Base-by-base conservation (phyloP, 2,797 vertebrate species). In the Sciurus carolinensis region DNA sequence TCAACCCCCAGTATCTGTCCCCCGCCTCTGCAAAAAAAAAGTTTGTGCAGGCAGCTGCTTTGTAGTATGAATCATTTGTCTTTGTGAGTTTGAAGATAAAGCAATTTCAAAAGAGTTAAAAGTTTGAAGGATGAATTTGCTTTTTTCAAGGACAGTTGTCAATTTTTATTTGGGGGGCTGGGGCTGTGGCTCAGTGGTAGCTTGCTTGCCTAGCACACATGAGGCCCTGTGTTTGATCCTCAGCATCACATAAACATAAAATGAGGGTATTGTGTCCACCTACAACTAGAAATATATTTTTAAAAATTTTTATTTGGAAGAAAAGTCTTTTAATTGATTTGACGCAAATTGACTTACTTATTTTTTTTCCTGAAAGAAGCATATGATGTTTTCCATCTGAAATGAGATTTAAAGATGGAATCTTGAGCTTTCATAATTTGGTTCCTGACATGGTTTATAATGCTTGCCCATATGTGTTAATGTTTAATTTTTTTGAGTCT, bases 61-160 rank as follows among this genome's bases (percentile, higher is more conserved):
- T 93, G 77, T 54, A 3, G 24, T 67, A 30, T 88, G 94, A 95
- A 72, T 96, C 89, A 83, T 47, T 93, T 92, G 94, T 81, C 94
- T 95, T 87, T 88, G 79, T 88, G 66, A 80, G 87, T 95, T 50
- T 95, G 73, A 90, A 93, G 94, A 86, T 92, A 94, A 96, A 95
- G 83, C 18, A 76, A 90, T 93, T 83, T 82, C 8, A 33, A 76
- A 83, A 93, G 72, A 64, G 47, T 93, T 91, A 82, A 94, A 89
- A 69, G 36, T 84, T 93, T 72, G 82, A 92, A 95, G 44, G 84
- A 59, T 1, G 3, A 73, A 59, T 47, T 15, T 90, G 69, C 39
- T 44, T 59, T 89, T 92, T 93, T 90, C 62, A 87, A 93, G 69
- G 76, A 80, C 7, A 79, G 33, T 22, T 88, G 22, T 93, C 81